Base-by-base conservation (phyloP, 2,113 vertebrate species). In the Catagonus wagneri region DNA sequence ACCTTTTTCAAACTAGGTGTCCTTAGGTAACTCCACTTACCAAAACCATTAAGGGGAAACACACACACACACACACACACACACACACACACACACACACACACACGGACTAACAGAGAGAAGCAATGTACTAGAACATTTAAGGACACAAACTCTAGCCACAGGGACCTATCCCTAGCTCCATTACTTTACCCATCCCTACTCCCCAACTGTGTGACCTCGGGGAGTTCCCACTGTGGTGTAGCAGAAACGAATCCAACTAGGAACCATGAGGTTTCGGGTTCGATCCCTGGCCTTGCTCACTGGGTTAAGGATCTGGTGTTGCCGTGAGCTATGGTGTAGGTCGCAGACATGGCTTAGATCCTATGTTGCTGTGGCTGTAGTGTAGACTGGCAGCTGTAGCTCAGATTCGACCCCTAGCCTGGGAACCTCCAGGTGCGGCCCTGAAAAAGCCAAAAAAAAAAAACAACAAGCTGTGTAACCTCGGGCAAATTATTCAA, bases 1-100 rank as follows among this genome's bases (percentile, higher is more conserved):
- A 89, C 23, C 50, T 58, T 68, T 93, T 83, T 91, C 74, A 93
- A 92, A 75, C 58, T 36, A 68, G 34, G 22, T 32, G 76, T 58
- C 32, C 52, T 94, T 11, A 85, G 50, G 22, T 58, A n/a, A 34
- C 11, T 80, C 44, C 22, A 60, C 16, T 60, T 34, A 84, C 32
- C 32, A 56, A 91, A 88, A 83, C 39, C 12, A 52, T 23, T 25
- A 39, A 22, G n/a, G 16, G 4, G 15, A 23, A 36, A 60, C 71
- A 76, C 32, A 22, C 19, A 36, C 20, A 88, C 7, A 34, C 13
- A 75, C 44, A 44, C 44, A 44, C n/a, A n/a, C 44, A 60, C 71
- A 76, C 32, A 22, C 19, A 36, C 25, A 83, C 44, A 44, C 44
- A 44, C n/a, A n/a, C 44, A 60, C 71, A 76, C 32, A 22, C 19